Conservation (phyloP, 2,888 invertebrate genomes). For the Tinea trinotella region DNA sequence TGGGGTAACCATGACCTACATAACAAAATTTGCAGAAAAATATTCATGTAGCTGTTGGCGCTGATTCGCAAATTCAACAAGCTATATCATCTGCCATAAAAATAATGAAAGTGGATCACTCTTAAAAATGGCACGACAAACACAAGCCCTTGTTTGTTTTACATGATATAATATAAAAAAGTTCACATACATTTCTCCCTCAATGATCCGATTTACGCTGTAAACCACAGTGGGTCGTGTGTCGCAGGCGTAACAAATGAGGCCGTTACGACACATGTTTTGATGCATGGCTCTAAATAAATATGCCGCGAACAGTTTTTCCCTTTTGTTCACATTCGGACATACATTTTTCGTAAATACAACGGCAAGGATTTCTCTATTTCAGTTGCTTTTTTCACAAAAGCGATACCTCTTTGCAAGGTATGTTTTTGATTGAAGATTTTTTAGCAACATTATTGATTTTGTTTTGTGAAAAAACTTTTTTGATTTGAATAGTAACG, state of each 20-base stretch:
- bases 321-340: slow-evolving; percentile 27
- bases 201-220: slow-evolving; percentile 18
- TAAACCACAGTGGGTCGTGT: slow-evolving; percentile 13
- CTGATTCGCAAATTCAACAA: slow-evolving; percentile 2
- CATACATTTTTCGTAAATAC: slow-evolving; percentile 9
- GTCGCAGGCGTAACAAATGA: slow-evolving; percentile 17
- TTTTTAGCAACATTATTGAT: too few species aligned
- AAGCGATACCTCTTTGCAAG: too few species aligned
- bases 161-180: slow-evolving; percentile 16
- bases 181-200: slow-evolving; percentile 2
- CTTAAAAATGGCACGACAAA: slow-evolving; percentile 14
- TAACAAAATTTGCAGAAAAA: neutral
- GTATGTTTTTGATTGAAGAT: too few species aligned
- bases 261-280: slow-evolving; percentile 20
- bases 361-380: slow-evolving; percentile 6
- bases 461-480: too few species aligned
- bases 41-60: neutral
- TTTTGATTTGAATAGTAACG: too few species aligned
- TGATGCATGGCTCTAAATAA: slow-evolving; percentile 30
- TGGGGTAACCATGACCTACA: too few species aligned
- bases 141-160: slow-evolving; percentile 11
- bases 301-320: slow-evolving; percentile 27
- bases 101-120: slow-evolving; percentile 13
- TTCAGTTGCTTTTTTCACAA: neutral
- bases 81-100: slow-evolving; percentile 4